A percentile compares a stretch with the other conserved stretches of the same genome.
Conservation (phyloP, 2,888 invertebrate species). For the Cerastis rubricosa region DNA sequence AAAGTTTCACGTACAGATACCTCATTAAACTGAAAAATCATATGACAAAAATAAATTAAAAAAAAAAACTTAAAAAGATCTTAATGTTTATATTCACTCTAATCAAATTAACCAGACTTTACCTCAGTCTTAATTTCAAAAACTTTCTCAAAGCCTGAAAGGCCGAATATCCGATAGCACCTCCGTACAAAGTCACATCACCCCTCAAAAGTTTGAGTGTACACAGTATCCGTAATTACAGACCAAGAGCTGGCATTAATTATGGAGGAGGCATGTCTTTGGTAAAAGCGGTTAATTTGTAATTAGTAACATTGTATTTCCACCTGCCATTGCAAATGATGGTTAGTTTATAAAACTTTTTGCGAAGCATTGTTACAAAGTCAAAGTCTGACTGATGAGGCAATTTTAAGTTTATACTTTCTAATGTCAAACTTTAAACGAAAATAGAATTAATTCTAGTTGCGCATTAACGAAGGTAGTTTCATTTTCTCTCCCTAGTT, state of each 20-base stretch:
- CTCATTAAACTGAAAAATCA: background rate
- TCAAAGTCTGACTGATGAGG: background rate
- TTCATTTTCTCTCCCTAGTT: background rate
- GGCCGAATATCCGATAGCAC: conserved; percentile 48
- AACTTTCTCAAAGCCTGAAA: conserved; percentile 39
- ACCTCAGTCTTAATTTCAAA: conserved; percentile 31
- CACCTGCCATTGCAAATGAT: background rate
- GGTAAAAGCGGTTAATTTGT: background rate
- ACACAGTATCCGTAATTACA: conserved; percentile 63
- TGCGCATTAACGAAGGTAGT: background rate
- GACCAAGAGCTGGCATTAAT: background rate
- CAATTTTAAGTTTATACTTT: background rate
- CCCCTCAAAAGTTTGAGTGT: conserved; percentile 54
- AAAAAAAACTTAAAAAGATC: conserved; percentile 7
- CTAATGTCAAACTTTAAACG: background rate
- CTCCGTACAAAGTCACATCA: conserved; percentile 58
- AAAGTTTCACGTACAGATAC: background rate
- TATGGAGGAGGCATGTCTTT: conserved; percentile 37
- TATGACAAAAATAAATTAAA: too few species aligned
- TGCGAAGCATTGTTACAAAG: background rate
- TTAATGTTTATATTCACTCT: background rate
- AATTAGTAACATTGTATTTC: background rate
- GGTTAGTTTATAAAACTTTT: background rate
- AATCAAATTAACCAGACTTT: conserved; percentile 29
- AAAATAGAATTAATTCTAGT: background rate